Conservation (phyloP, 2,888 invertebrate species). For the Polymixis flavicincta region DNA sequence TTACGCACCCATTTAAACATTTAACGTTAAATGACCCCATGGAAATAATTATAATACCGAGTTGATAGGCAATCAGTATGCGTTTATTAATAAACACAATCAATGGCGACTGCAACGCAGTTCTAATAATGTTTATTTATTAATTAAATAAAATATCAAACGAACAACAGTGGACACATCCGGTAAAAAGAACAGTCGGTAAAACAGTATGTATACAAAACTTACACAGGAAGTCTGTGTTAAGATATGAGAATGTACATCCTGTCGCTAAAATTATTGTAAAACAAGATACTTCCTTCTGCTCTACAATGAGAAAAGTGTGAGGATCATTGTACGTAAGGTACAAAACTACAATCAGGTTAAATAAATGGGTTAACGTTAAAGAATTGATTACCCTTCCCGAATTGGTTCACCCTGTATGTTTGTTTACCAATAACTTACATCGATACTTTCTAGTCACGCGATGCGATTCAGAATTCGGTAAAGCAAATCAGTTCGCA, state of each 20-base stretch:
- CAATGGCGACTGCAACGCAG: constrained; percentile 33
- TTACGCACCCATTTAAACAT: not conserved
- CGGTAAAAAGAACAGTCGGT: constrained; percentile 43
- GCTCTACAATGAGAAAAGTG: constrained; percentile 38
- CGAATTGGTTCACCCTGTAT: constrained; percentile 38
- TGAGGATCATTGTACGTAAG: constrained; percentile 6
- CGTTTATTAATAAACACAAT: constrained; percentile 55
- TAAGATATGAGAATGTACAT: constrained; percentile 78
- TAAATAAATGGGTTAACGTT: constrained; percentile 24
- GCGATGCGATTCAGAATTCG: constrained; percentile 62
- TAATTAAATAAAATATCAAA: constrained; percentile 40
- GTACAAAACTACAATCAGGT: not conserved
- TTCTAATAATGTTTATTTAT: constrained; percentile 53
- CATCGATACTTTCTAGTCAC: constrained; percentile 66
- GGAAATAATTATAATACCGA: constrained; percentile 7
- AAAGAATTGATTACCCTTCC: constrained; percentile 20
- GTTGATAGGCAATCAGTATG: constrained; percentile 32
- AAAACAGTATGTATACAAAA: constrained; percentile 44
- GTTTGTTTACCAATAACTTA: constrained; percentile 63
- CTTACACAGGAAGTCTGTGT: constrained; percentile 75
- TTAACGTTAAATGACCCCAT: not conserved
- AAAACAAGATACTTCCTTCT: constrained; percentile 78
- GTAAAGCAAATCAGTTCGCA: constrained; percentile 20
- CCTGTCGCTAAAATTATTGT: constrained; percentile 78
- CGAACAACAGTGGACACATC: constrained; percentile 44